Conservation (phyloP, 2,113 vertebrate species). For the Takifugu bimaculatus region DNA sequence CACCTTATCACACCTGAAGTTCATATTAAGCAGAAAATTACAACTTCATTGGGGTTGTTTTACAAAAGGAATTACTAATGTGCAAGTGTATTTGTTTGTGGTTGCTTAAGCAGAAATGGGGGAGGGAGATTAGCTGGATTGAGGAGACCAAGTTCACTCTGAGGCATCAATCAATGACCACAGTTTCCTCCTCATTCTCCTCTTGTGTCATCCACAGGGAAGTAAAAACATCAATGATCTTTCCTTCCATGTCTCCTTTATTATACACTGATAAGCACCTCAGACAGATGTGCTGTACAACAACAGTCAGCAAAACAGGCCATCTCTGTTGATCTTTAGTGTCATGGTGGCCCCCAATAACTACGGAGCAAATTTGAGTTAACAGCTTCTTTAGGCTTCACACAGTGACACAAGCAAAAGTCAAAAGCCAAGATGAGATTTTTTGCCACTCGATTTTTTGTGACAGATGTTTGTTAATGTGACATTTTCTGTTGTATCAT, state of each 20-base stretch:
- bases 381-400: slow-evolving; percentile 38
- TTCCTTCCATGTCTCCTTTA: not conserved
- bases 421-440: not conserved
- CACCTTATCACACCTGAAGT: too few relatives aligned
- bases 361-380: slow-evolving; percentile 60
- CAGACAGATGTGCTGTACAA: too few relatives aligned
- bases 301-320: too few relatives aligned
- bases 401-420: too few relatives aligned
- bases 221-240: not conserved
- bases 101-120: slow-evolving; percentile 47
- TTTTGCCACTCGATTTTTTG: not conserved
- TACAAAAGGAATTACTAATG: too few relatives aligned
- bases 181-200: slow-evolving; percentile 19
- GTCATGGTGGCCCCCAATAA: slow-evolving; percentile 29
- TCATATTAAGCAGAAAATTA: too few relatives aligned
- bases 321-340: too few relatives aligned
- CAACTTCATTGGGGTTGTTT: too few relatives aligned
- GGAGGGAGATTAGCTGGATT: slow-evolving; percentile 65
- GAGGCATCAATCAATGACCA: slow-evolving; percentile 30
- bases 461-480: too few relatives aligned
- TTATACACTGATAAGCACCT: too few relatives aligned
- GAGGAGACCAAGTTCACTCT: slow-evolving; percentile 61
- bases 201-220: slow-evolving; percentile 27
- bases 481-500: too few relatives aligned
- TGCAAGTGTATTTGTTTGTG: not conserved